Conservation (phyloP, 2,888 invertebrate species). For the Melipona beecheii region DNA sequence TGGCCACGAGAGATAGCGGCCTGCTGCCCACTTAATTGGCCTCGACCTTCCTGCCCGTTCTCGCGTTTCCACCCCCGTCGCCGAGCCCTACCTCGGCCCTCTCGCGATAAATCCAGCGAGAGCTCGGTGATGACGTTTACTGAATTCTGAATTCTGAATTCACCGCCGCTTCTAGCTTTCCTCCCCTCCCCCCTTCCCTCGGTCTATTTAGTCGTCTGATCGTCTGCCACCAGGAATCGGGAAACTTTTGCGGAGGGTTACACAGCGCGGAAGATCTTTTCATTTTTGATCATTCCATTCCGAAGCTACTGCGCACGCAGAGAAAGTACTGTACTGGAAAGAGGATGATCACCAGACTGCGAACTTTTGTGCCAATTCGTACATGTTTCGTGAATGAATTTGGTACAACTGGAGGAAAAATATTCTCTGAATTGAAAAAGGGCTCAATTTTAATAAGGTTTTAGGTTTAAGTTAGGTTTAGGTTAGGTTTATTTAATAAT, state of each 20-base stretch:
- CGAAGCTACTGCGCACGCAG: background rate
- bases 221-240: background rate
- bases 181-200: background rate
- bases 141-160: constrained; percentile 56
- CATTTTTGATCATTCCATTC: background rate
- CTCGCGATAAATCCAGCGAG: constrained; percentile 54
- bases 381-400: no score
- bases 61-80: constrained; percentile 52
- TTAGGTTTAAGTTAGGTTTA: no score
- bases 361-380: no score
- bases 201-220: background rate
- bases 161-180: background rate
- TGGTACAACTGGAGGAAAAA: no score
- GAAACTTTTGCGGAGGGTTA: background rate
- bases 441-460: no score
- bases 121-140: constrained; percentile 40
- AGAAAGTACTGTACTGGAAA: no score
- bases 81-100: constrained; percentile 13
- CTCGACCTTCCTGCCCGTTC: constrained; percentile 73
- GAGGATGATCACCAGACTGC: no score
- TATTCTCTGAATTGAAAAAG: no score
- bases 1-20: constrained; percentile 79
- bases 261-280: background rate
- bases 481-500: no score
- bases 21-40: constrained; percentile 79